Evolutionary conservation across 2,797 vertebrate genomes (phyloP).

Genomic region (Aythya fuligula): DNA sequence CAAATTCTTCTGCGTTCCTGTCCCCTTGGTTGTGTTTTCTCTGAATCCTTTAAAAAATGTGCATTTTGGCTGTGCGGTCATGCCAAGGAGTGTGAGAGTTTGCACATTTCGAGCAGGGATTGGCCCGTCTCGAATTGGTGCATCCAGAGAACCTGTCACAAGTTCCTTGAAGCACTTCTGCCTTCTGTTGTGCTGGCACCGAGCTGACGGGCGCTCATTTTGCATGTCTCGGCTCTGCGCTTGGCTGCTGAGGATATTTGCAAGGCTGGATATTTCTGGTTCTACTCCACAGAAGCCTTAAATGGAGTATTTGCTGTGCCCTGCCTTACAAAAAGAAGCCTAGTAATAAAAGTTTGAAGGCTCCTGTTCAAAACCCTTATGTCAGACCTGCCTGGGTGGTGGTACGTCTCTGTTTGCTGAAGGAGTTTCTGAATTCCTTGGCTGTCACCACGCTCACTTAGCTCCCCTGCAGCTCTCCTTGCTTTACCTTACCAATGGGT

Average conservation of each 20-base stretch:
- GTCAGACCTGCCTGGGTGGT: slow-evolving; percentile 59
- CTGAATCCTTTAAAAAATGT: slow-evolving; percentile 65
- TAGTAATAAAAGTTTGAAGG: slow-evolving; percentile 58
- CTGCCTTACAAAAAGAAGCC: slow-evolving; percentile 59
- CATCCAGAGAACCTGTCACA: slow-evolving; percentile 76
- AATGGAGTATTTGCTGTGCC: slow-evolving; percentile 66
- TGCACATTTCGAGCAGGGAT: slow-evolving; percentile 73
- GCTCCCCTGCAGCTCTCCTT: slow-evolving; percentile 13
- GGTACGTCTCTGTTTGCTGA: slow-evolving; percentile 56
- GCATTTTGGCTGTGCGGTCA: slow-evolving; percentile 71
- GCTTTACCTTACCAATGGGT: not conserved
- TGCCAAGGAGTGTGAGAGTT: slow-evolving; percentile 75
- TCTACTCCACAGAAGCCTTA: slow-evolving; percentile 68
- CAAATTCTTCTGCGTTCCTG: slow-evolving; percentile 55
- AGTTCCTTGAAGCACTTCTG: slow-evolving; percentile 76
- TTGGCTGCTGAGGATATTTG: slow-evolving; percentile 72
- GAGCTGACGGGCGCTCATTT: slow-evolving; percentile 73
- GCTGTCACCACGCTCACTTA: not conserved
- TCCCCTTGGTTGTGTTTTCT: slow-evolving; percentile 72
- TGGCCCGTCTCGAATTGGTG: slow-evolving; percentile 71
- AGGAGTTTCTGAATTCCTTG: slow-evolving; percentile 53
- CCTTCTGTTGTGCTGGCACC: slow-evolving; percentile 72
- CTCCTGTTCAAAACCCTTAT: slow-evolving; percentile 53
- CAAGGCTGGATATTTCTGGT: slow-evolving; percentile 73
- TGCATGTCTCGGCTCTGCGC: slow-evolving; percentile 66